Conservation (phyloP, 92 coral and sea anemone species). For the Palythoa heliodiscus region DNA sequence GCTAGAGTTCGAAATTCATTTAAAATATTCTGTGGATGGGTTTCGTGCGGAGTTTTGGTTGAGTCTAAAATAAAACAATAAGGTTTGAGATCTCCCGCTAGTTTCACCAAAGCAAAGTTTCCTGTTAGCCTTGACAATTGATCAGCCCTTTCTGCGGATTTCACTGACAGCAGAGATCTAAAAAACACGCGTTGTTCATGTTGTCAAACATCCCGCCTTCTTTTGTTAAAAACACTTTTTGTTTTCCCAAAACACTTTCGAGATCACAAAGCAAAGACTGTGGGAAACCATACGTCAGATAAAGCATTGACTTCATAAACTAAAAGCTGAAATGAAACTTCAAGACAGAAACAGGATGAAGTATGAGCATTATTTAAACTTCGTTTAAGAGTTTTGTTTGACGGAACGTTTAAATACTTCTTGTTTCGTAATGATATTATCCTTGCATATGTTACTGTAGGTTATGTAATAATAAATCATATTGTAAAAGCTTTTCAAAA, state of each 20-base stretch:
- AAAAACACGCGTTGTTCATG: constrained; percentile 5
- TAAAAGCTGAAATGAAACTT: background rate
- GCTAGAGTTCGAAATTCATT: background rate
- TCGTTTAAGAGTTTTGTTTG: background rate
- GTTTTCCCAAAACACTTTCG: constrained; percentile 40
- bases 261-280: constrained; percentile 11
- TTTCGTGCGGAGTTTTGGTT: constrained; percentile 5
- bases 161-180: constrained; percentile 21
- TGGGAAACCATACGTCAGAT: constrained; percentile 19
- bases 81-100: constrained; percentile 21
- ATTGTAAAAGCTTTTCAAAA: background rate
- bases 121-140: constrained; percentile 27
- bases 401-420: no score
- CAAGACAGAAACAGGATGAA: no score
- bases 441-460: no score
- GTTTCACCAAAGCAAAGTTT: constrained; percentile 45
- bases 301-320: constrained; percentile 2
- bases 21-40: background rate
- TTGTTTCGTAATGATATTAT: no score
- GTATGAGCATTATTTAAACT: background rate
- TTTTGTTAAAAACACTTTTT: constrained; percentile 15
- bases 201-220: constrained; percentile 34
- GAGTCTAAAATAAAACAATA: background rate
- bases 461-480: background rate
- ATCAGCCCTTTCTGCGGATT: constrained; percentile 18